Conservation (phyloP, 2,888 invertebrate species). For the Cerceris rybyensis region DNA sequence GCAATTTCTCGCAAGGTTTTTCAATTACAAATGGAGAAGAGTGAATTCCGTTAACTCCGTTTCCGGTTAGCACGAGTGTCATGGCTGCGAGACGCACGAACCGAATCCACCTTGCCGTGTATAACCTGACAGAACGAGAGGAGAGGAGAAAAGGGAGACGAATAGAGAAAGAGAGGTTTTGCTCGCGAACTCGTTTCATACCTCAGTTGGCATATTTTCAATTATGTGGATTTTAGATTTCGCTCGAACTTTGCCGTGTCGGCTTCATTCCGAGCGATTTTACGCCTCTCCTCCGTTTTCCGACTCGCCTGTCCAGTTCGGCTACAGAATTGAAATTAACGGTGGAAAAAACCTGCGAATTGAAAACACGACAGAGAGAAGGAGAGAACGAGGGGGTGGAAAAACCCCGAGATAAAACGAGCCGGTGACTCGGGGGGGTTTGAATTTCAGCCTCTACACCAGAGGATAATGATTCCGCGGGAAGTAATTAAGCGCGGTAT, state of each 20-base stretch:
- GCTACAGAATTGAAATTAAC: conserved; percentile 44
- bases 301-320: background rate
- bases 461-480: background rate
- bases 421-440: background rate
- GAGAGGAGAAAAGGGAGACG: background rate
- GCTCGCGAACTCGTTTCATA: conserved; percentile 52
- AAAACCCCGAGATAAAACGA: background rate
- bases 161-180: background rate
- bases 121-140: conserved; percentile 1
- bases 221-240: conserved; percentile 57
- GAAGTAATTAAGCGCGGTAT: background rate
- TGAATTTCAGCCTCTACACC: background rate
- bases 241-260: conserved; percentile 18
- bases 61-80: conserved; percentile 1
- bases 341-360: conserved; percentile 18
- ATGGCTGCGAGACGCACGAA: background rate
- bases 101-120: background rate
- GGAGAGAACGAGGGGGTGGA: background rate
- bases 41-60: background rate
- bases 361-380: conserved; percentile 14
- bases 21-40: background rate
- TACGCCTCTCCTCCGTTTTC: background rate
- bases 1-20: no score
- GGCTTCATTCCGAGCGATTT: conserved; percentile 45
- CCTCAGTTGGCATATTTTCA: conserved; percentile 60